Conservation (phyloP, 1,140 invertebrate genomes). For the Zophobas atratus region DNA sequence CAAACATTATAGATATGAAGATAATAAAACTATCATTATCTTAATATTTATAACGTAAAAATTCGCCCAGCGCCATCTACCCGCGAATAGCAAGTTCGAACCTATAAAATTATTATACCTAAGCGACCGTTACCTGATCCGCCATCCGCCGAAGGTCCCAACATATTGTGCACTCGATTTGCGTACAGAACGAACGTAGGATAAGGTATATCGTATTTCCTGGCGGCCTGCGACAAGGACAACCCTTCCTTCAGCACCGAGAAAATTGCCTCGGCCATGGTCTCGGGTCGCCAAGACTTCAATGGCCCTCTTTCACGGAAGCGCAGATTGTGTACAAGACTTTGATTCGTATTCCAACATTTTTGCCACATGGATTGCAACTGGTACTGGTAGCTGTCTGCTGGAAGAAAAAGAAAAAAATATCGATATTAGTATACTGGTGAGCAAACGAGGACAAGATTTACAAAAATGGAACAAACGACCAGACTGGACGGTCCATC, state of each 20-base stretch:
- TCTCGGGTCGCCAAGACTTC: constrained; percentile 93
- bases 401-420: constrained; percentile 69
- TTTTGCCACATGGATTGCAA: constrained; percentile 95
- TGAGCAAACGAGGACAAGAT: not conserved
- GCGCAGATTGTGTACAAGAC: constrained; percentile 87
- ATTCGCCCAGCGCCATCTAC: too few relatives aligned
- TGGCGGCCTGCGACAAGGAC: constrained; percentile 88
- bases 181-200: constrained; percentile 95
- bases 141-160: constrained; percentile 90
- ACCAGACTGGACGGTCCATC: constrained; percentile 7
- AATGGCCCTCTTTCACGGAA: constrained; percentile 93
- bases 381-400: constrained; percentile 95
- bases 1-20: too few relatives aligned
- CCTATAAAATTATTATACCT: not conserved
- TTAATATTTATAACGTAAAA: too few relatives aligned
- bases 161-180: constrained; percentile 93
- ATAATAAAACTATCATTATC: too few relatives aligned
- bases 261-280: constrained; percentile 94
- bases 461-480: not conserved
- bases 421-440: constrained; percentile 43
- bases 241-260: constrained; percentile 92
- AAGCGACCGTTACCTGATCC: constrained; percentile 78
- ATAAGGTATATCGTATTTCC: constrained; percentile 95
- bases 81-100: too few relatives aligned
- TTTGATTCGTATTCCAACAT: constrained; percentile 93